Evolutionary conservation across 2,888 invertebrate genomes (phyloP).

Genomic region (Arenicola marina): DNA sequence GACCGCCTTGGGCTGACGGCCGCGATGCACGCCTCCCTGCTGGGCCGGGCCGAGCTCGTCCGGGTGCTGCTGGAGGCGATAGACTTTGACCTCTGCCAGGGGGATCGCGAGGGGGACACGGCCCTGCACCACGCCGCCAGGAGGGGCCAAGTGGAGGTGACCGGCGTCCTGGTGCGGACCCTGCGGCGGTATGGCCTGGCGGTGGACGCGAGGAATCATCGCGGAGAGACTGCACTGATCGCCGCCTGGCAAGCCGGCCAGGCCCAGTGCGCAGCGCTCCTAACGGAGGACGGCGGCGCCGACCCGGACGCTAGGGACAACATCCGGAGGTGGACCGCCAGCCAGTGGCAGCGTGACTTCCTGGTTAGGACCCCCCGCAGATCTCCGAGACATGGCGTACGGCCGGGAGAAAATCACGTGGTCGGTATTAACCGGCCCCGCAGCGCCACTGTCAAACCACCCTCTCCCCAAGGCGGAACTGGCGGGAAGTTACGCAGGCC

Average conservation of each 20-base stretch:
- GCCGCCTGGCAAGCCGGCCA: constrained; percentile 21
- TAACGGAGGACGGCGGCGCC: constrained; percentile 9
- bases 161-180: constrained; percentile 34
- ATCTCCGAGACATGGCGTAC: too few species aligned
- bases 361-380: too few species aligned
- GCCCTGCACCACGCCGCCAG: constrained; percentile 54
- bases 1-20: constrained; percentile 53
- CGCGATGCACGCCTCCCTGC: constrained; percentile 56
- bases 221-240: constrained; percentile 31
- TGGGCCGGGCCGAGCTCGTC: constrained; percentile 43
- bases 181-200: constrained; percentile 19
- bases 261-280: constrained; percentile 12
- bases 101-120: constrained; percentile 54
- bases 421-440: too few species aligned
- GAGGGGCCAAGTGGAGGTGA: constrained; percentile 39
- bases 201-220: constrained; percentile 28
- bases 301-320: not conserved
- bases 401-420: too few species aligned
- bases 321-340: not conserved
- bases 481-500: too few species aligned
- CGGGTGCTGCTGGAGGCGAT: constrained; percentile 40
- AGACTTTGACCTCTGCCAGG: constrained; percentile 52
- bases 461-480: too few species aligned
- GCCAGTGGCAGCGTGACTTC: not conserved
- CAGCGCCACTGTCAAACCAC: too few species aligned